Percentiles rank a stretch among this genome's conserved stretches.
Conservation (phyloP, 1,140 invertebrate species). For the Hydropsyche tenuis region DNA sequence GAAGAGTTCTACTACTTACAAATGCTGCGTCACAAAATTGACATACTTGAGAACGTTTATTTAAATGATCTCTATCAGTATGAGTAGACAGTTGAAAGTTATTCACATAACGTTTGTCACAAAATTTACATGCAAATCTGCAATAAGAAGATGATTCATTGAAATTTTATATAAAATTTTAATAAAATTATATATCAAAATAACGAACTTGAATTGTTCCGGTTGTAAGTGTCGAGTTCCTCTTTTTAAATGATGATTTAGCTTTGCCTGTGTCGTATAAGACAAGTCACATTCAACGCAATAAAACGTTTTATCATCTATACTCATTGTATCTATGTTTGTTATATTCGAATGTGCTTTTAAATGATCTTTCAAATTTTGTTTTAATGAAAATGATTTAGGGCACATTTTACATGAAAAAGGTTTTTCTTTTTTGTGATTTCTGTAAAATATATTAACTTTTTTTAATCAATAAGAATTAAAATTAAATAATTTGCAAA, state of each 20-base stretch:
- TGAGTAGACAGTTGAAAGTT: constrained; percentile 45
- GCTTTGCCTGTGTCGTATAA: constrained; percentile 44
- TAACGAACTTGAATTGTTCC: constrained; percentile 46
- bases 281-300: constrained; percentile 47
- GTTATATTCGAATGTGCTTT: constrained; percentile 30
- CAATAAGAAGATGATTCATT: constrained; percentile 9
- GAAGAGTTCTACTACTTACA: constrained; percentile 42
- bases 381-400: constrained; percentile 44
- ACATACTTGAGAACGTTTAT: constrained; percentile 42
- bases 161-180: not conserved
- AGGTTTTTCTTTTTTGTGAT: constrained; percentile 42
- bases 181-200: not conserved
- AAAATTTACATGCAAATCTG: constrained; percentile 43
- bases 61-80: constrained; percentile 40
- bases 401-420: constrained; percentile 41
- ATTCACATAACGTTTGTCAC: constrained; percentile 41
- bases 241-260: constrained; percentile 47
- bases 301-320: constrained; percentile 45
- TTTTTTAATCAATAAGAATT: not conserved
- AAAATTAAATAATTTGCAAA: not conserved
- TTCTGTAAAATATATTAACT: constrained; percentile 17
- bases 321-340: too few species aligned
- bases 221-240: constrained; percentile 42
- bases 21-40: constrained; percentile 40
- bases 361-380: constrained; percentile 45